Conservation (phyloP, 2,113 vertebrate species). For the Xenopus borealis region DNA sequence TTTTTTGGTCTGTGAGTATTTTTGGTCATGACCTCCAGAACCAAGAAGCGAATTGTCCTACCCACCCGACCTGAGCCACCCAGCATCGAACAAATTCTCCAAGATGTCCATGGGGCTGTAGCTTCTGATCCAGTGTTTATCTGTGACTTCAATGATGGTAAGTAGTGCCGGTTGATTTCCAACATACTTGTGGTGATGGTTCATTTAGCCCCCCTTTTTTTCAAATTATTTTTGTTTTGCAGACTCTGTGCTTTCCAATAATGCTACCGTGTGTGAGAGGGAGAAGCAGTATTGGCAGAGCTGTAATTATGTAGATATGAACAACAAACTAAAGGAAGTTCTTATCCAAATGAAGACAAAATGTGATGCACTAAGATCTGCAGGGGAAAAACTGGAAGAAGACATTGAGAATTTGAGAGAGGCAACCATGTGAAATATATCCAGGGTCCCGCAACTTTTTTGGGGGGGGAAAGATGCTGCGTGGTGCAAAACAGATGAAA, state of each 20-base stretch:
- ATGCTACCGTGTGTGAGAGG: constrained; percentile 39
- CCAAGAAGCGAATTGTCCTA: constrained; percentile 81
- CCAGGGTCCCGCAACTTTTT: too few relatives aligned
- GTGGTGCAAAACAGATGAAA: too few relatives aligned
- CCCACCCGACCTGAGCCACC: constrained; percentile 82
- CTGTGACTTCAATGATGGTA: constrained; percentile 33
- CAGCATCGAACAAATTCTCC: constrained; percentile 75
- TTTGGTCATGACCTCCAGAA: constrained; percentile 70
- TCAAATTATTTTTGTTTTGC: neutral
- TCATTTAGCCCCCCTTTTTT: neutral
- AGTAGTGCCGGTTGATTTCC: neutral
- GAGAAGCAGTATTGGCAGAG: constrained; percentile 75
- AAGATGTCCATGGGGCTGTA: constrained; percentile 70
- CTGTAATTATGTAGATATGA: constrained; percentile 72
- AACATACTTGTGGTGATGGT: too few relatives aligned
- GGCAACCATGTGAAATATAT: constrained; percentile 59
- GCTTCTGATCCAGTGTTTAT: constrained; percentile 74
- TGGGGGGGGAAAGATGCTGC: too few relatives aligned
- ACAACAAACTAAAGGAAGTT: constrained; percentile 64
- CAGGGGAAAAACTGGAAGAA: constrained; percentile 58
- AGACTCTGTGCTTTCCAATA: constrained; percentile 44
- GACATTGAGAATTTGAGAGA: constrained; percentile 66
- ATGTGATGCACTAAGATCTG: constrained; percentile 60
- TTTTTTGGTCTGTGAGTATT: neutral
- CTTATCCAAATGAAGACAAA: constrained; percentile 55